Base-by-base conservation (phyloP, 2,888 invertebrate genomes). In the Platycheirus rosarum region DNA sequence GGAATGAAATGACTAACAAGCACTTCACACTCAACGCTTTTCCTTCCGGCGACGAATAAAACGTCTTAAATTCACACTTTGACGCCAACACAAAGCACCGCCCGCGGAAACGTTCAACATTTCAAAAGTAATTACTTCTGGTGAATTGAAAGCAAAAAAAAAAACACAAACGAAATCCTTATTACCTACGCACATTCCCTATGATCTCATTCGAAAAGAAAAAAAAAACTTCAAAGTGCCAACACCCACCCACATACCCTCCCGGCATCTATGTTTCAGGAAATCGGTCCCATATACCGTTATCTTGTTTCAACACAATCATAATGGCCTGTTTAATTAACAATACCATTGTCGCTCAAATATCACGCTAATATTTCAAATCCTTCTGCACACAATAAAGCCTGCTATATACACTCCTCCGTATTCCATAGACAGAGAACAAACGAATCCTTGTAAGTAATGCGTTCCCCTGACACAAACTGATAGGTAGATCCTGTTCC, bases 401-500 rank as follows among this genome's bases (percentile, higher is more conserved):
- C 42, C 16, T 7, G 6, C 23, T 3, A 6, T 6, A 3, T 1
- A 5, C 29, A 53, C 35, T n/a, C n/a, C n/a, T n/a, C n/a, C n/a
- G n/a, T n/a, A n/a, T n/a, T n/a, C n/a, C 14, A 16, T 11, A 60
- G 37, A 23, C 42, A 26, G 53, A 23, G 46, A 80, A 70, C 76
- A 80, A 82, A 77, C 68, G 77, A 73, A 71, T 82, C 48, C 55
- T 55, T 68, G 71, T 82, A 82, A 82, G 40, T 82, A 73, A 82
- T 82, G 82, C 71, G 62, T 82, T 82, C 16, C 62, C 42, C 71
- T 82, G 82, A 82, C 82, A 82, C 63, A 77, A 77, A 82, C 82
- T 82, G 82, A 82, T 82, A 82, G 82, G 82, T 82, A 77, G 82
- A 82, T 82, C 82, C 82, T 82, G 82, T 82, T 82, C 77, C 51